Base-by-base conservation (phyloP, 2,888 invertebrate species). In the Cartodere bifasciata region DNA sequence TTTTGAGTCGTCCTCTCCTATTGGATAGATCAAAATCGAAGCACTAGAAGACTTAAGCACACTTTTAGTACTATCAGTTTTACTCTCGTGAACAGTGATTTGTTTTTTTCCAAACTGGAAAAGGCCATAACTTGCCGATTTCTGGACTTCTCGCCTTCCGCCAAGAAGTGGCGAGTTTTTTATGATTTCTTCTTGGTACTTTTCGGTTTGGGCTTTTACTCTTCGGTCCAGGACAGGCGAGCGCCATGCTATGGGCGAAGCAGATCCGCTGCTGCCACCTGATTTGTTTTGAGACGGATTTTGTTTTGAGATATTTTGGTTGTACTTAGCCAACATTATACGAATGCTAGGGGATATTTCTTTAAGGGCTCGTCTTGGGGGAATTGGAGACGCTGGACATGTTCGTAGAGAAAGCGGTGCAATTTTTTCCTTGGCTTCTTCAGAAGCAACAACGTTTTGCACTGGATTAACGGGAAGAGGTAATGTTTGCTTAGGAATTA, bases 311-410 rank as follows among this genome's bases (percentile, higher is more conserved):
- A 74, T 60, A 47, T 72, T 71, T 53, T 72, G 70, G 48, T 75
- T 74, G 45, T 78, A 78, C 41, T 72, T 67, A 24, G 73, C 75
- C 46, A 79, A 72, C 75, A 79, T 80, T 32, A 75, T 65, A 24
- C 72, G 60, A 22, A 80, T 78, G 23, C 75, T 75, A 0, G 79
- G 77, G 1, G 78, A 72, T 11, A 75, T 70, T 48, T 76, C 76
- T 46, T 75, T 76, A 1, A 62, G 48, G 11, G 64, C 59, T 45
- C 72, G 70, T 11, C 70, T 60, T n/a, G 67, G 65, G 1, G 59
- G 49, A 7, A 52, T 55, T 7, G 75, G 75, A 1, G 75, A 75
- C 23, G 64, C 58, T 2, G 73, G 74, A 5, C 75, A 52, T 1
- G 74, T 73, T 4, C 75, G 72, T 34, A 62, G n/a, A n/a, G n/a